Conservation (phyloP, 2,797 vertebrate genomes). For the Epinephelus malabaricus region DNA sequence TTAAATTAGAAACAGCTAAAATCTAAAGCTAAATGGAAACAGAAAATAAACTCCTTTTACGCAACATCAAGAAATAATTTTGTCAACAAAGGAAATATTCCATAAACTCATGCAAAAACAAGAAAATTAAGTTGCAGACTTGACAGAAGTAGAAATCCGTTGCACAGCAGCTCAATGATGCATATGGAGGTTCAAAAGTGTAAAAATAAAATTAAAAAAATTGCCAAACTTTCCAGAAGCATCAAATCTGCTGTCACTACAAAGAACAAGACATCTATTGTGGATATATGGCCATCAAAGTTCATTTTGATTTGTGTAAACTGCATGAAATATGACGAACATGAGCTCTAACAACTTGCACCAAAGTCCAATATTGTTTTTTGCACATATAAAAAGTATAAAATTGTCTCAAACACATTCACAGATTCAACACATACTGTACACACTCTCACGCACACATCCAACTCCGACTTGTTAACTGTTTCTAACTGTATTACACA, state of each 20-base stretch:
- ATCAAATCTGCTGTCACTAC: neutral
- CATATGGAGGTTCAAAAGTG: neutral
- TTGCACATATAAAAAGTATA: neutral
- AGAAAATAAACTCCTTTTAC: neutral
- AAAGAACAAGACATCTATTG: neutral
- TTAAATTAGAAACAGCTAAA: neutral
- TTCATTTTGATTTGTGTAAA: neutral
- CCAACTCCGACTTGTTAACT: neutral
- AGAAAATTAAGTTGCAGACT: neutral
- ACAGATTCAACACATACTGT: neutral
- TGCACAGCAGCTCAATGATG: neutral
- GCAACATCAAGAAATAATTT: neutral
- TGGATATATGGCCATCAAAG: neutral
- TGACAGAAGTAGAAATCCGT: neutral
- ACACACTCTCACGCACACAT: neutral
- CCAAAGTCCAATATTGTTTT: neutral
- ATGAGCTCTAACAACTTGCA: neutral
- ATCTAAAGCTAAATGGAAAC: neutral
- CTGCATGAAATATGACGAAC: neutral
- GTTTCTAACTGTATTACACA: slow-evolving; percentile 21
- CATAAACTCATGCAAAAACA: neutral
- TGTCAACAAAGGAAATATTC: neutral
- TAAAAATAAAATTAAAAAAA: neutral
- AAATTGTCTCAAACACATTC: neutral
- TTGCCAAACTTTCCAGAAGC: neutral